These are phyloP conservation scores for Eufriesea mexicana DNA, from an alignment of 1,140 invertebrate species.

Conservation along the genomic window DNA sequence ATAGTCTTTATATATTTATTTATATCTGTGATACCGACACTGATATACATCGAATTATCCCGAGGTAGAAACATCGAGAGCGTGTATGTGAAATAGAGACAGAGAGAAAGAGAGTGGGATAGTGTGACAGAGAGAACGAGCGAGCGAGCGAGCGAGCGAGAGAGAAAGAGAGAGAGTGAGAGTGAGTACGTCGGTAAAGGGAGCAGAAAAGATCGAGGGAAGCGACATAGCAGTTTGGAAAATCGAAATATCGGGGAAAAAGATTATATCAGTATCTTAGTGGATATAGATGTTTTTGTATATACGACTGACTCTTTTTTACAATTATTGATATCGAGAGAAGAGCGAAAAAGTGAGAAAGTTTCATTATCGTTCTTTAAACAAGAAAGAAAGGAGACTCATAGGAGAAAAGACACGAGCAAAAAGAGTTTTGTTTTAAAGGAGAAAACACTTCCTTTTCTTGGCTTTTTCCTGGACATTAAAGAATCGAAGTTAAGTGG, in stretches of 20 bases:
- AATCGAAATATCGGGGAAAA: conserved; percentile 27
- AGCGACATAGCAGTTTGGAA: not conserved
- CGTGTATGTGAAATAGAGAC: conserved; percentile 24
- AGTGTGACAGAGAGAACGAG: not conserved
- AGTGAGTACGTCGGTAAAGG: conserved; percentile 31
- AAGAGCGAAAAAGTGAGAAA: not conserved
- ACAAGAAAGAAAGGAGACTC: conserved; percentile 25
- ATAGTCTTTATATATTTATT: conserved; percentile 76
- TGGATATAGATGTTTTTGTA: conserved; percentile 79
- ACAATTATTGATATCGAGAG: conserved; percentile 76
- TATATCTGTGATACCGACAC: conserved; percentile 72
- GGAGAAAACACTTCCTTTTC: not conserved
- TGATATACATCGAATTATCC: conserved; percentile 68
- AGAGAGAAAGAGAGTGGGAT: not conserved
- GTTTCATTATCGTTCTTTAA: conserved; percentile 51
- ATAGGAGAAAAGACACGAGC: not conserved
- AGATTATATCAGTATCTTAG: conserved; percentile 75
- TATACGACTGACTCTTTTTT: conserved; percentile 83
- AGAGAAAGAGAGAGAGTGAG: not conserved
- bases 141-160: conserved; percentile 31
- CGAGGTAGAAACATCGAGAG: conserved; percentile 44
- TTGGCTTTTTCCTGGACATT: conserved; percentile 2
- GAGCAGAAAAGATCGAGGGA: not conserved
- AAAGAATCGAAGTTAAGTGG: not conserved
- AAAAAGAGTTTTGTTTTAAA: conserved; percentile 26